These are phyloP conservation scores for Oophaga pumilio DNA, from an alignment of 2,113 vertebrate species.

Conservation along the genomic window DNA sequence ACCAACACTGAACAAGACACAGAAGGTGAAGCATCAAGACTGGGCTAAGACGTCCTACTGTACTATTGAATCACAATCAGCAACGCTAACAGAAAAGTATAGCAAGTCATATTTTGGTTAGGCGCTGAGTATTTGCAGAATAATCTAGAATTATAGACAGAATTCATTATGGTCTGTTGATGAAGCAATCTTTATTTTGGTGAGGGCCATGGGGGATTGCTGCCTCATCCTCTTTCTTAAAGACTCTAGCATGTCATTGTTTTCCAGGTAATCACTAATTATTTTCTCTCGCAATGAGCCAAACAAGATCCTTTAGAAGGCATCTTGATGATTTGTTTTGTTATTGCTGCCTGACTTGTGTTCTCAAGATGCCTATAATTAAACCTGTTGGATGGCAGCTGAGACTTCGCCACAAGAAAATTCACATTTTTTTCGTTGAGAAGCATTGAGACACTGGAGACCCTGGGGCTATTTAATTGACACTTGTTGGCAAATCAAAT, in stretches of 20 bases:
- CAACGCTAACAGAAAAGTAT: no score
- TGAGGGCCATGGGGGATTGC: not conserved
- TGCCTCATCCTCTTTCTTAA: slow-evolving; percentile 3
- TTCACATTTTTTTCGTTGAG: not conserved
- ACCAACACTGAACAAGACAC: no score
- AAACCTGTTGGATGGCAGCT: slow-evolving; percentile 52
- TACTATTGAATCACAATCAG: not conserved
- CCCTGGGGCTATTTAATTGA: not conserved
- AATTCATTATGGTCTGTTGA: not conserved
- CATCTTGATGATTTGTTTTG: slow-evolving; percentile 50
- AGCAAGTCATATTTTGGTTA: not conserved
- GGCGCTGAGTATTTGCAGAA: not conserved
- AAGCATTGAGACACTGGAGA: not conserved
- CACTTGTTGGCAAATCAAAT: not conserved
- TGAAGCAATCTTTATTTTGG: slow-evolving; percentile 25
- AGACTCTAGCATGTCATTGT: not conserved
- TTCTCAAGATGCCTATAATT: slow-evolving; percentile 46
- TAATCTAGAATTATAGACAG: not conserved
- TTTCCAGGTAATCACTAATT: slow-evolving; percentile 49
- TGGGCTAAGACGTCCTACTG: no score
- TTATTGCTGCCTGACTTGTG: slow-evolving; percentile 51
- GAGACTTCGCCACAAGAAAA: slow-evolving; percentile 14
- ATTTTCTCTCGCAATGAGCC: slow-evolving; percentile 31
- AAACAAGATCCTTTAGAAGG: slow-evolving; percentile 7
- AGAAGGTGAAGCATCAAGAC: no score